These are phyloP conservation scores for Leucophenga varia DNA, from an alignment of 1,140 invertebrate species.

Conservation along the genomic window DNA sequence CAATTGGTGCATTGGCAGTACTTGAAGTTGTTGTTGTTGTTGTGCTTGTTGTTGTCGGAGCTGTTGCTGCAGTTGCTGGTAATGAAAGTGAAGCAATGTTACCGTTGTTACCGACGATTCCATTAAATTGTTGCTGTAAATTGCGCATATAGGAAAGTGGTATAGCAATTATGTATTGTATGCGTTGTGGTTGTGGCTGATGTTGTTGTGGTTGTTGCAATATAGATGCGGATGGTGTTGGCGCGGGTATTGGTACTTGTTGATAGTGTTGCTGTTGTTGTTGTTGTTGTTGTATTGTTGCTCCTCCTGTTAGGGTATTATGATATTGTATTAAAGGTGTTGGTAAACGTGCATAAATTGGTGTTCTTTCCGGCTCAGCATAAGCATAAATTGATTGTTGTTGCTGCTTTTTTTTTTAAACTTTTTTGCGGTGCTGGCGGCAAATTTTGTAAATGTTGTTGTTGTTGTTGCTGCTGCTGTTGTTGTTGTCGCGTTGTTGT, in stretches of 20 bases:
- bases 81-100: conserved; percentile 4
- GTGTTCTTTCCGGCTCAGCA: too few relatives aligned
- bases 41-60: conserved; percentile 14
- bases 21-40: conserved; percentile 2
- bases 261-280: too few relatives aligned
- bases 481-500: conserved; percentile 16
- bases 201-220: not conserved
- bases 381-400: too few relatives aligned
- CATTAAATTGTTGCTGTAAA: conserved; percentile 39
- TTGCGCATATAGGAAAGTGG: conserved; percentile 46
- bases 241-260: too few relatives aligned
- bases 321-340: too few relatives aligned
- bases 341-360: too few relatives aligned
- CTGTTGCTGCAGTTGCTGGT: conserved; percentile 9
- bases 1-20: conserved; percentile 7
- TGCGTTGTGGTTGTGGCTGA: conserved; percentile 15
- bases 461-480: conserved; percentile 19
- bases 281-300: too few relatives aligned
- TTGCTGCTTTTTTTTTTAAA: too few relatives aligned
- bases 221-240: too few relatives aligned
- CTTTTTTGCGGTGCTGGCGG: not conserved
- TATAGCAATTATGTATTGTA: conserved; percentile 51
- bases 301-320: too few relatives aligned
- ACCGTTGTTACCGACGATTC: too few relatives aligned
- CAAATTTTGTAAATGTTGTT: conserved; percentile 11